Conservation (phyloP, 2,113 vertebrate species). For the Stomatorhinus ivindoensis region DNA sequence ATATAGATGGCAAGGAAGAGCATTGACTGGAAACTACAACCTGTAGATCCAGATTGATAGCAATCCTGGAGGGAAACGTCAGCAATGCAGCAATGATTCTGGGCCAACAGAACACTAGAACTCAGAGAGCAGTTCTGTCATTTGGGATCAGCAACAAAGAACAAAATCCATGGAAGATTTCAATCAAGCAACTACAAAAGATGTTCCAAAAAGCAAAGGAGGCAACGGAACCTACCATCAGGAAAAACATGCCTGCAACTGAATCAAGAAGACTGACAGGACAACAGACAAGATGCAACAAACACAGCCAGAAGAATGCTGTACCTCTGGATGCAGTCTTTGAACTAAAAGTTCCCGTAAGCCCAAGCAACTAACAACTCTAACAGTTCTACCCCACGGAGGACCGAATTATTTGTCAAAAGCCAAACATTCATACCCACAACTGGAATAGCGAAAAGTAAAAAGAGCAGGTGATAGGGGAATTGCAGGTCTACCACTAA, state of each 20-base stretch:
- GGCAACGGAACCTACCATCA: not conserved
- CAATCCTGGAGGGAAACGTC: not conserved
- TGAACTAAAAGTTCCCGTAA: not conserved
- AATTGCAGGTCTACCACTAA: not conserved
- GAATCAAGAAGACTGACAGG: not conserved
- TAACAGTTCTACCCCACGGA: not conserved
- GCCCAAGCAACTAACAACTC: not conserved
- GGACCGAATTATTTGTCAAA: not conserved
- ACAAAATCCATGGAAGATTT: not conserved
- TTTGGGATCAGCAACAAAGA: not conserved
- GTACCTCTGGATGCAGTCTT: not conserved
- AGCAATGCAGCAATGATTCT: not conserved
- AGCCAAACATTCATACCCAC: not conserved
- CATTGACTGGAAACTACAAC: not conserved
- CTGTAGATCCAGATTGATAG: not conserved
- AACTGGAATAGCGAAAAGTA: not conserved
- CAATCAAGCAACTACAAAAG: not conserved
- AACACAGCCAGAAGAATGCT: not conserved
- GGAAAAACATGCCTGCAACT: not conserved
- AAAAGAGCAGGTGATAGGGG: not conserved
- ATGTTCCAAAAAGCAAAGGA: not conserved
- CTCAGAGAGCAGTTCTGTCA: not conserved
- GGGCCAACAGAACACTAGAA: not conserved
- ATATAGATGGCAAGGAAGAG: not conserved
- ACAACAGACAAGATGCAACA: not conserved